Conservation (phyloP, 2,797 vertebrate species). For the Psittacula derbiana region DNA sequence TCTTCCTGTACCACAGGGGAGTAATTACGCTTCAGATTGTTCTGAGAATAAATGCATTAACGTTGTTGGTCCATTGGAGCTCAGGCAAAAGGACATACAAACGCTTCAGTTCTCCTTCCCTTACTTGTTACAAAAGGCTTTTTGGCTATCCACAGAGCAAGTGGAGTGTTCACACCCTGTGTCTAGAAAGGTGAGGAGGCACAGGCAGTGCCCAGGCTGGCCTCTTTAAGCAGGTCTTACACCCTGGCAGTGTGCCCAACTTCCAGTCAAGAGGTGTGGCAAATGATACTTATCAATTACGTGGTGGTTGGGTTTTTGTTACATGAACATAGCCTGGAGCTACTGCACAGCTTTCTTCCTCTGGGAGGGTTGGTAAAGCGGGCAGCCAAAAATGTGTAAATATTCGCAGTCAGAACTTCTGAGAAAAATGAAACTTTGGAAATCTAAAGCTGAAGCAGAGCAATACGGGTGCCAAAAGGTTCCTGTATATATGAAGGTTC, state of each 20-base stretch:
- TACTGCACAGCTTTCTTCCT: accelerated
- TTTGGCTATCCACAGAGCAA: background rate
- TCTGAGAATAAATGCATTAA: conserved; percentile 28
- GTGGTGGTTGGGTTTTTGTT: background rate
- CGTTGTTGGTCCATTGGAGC: background rate
- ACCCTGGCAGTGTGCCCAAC: accelerated
- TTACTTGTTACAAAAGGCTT: background rate
- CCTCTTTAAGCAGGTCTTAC: background rate
- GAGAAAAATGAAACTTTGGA: background rate
- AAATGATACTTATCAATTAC: background rate
- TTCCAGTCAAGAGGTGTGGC: background rate
- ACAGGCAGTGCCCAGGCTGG: background rate
- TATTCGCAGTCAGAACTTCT: accelerated
- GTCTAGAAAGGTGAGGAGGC: background rate
- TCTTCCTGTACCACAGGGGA: background rate
- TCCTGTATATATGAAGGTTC: accelerated
- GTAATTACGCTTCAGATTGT: background rate
- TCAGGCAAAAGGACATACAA: background rate
- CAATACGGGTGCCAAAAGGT: no score
- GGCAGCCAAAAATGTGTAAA: background rate
- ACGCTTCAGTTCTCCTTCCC: background rate
- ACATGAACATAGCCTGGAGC: background rate
- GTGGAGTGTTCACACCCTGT: accelerated
- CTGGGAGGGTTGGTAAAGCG: background rate
- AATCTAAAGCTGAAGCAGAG: background rate